Percentiles rank a stretch among this genome's conserved stretches.
Evolutionary conservation across 2,113 vertebrate genomes (phyloP).

Genomic region (Cathartes aura): DNA sequence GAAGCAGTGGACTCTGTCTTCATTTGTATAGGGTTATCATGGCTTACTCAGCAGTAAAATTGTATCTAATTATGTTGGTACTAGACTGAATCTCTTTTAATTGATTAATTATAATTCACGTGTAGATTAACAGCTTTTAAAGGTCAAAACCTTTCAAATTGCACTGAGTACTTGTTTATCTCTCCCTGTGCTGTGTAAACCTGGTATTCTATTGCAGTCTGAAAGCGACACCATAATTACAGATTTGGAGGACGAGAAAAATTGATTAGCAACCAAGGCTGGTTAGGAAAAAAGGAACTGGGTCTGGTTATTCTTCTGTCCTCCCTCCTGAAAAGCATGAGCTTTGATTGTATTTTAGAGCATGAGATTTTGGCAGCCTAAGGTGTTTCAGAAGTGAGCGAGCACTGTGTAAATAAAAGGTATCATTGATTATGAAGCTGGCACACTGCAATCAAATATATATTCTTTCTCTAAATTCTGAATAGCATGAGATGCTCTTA

Average conservation of each 20-base stretch:
- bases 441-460: neutral
- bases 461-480: neutral
- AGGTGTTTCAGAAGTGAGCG: neutral
- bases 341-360: neutral
- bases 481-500: neutral
- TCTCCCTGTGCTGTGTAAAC: conserved; percentile 69
- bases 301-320: conserved; percentile 1
- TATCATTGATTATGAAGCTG: neutral
- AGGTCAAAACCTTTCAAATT: conserved; percentile 72
- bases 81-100: conserved; percentile 71
- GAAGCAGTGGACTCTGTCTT: conserved; percentile 23
- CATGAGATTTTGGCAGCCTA: neutral
- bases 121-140: conserved; percentile 69
- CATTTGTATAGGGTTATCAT: conserved; percentile 23
- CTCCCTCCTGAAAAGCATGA: conserved; percentile 2
- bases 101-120: conserved; percentile 71
- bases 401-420: neutral
- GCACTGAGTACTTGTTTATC: conserved; percentile 66
- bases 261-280: conserved; percentile 28
- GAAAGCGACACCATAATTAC: conserved; percentile 69
- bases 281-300: conserved; percentile 19
- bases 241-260: conserved; percentile 43
- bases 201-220: conserved; percentile 61
- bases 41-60: conserved; percentile 47
- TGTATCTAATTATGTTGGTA: conserved; percentile 74